Evolutionary conservation across 2,113 vertebrate species (phyloP).

Genomic region (Jacana jacana): DNA sequence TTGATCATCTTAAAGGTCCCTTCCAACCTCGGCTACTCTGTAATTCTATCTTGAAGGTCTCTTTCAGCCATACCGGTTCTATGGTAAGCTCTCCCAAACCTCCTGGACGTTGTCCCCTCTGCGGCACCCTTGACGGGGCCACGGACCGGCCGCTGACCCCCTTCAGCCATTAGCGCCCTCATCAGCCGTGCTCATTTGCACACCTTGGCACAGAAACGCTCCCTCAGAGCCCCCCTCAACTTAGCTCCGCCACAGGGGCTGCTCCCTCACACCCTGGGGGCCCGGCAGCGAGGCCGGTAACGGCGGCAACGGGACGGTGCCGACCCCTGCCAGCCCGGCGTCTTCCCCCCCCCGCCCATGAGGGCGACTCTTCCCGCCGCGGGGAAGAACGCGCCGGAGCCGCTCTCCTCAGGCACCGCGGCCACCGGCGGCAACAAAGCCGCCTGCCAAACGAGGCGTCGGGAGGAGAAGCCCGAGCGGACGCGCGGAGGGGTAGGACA

Average conservation of each 20-base stretch:
- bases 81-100: neutral
- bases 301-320: neutral
- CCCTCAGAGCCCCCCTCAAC: neutral
- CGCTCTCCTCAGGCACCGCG: neutral
- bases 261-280: neutral
- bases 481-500: neutral
- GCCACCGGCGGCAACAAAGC: neutral
- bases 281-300: too few relatives aligned
- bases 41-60: neutral
- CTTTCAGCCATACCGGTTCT: neutral
- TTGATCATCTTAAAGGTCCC: neutral
- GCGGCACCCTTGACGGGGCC: neutral
- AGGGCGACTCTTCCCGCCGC: neutral
- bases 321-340: neutral
- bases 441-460: neutral
- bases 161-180: neutral
- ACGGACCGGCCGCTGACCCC: neutral
- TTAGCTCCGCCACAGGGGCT: too few relatives aligned
- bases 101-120: neutral
- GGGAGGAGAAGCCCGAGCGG: neutral
- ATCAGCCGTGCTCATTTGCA: accelerated
- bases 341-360: neutral
- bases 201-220: neutral
- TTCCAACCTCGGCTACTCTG: too few relatives aligned
- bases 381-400: neutral